These are phyloP conservation scores for Hypsopygia costalis DNA, from an alignment of 2,888 invertebrate species.

Conservation along the genomic window DNA sequence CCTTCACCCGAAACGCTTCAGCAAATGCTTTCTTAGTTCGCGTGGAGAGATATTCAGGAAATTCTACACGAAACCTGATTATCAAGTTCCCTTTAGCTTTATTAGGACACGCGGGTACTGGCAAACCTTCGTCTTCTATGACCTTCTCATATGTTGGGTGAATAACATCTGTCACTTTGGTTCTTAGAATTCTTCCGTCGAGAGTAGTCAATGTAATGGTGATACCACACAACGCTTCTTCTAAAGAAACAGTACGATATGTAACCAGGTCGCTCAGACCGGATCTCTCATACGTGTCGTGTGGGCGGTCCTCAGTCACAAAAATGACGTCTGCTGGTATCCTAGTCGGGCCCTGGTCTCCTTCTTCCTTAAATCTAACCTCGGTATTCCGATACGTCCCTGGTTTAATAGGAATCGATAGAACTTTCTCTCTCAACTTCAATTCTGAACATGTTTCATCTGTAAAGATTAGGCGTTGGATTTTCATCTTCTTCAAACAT, in stretches of 20 bases:
- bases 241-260: slow-evolving; percentile 79
- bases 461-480: slow-evolving; percentile 84
- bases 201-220: slow-evolving; percentile 84
- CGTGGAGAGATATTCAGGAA: slow-evolving; percentile 66
- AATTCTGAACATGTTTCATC: slow-evolving; percentile 82
- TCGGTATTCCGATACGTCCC: slow-evolving; percentile 87
- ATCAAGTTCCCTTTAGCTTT: slow-evolving; percentile 85
- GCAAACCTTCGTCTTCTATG: slow-evolving; percentile 87
- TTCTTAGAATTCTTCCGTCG: slow-evolving; percentile 84
- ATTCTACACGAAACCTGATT: slow-evolving; percentile 81
- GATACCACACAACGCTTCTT: slow-evolving; percentile 87
- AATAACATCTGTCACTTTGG: slow-evolving; percentile 87
- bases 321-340: slow-evolving; percentile 89
- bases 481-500: slow-evolving; percentile 91
- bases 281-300: slow-evolving; percentile 83
- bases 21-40: slow-evolving; percentile 62
- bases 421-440: slow-evolving; percentile 85
- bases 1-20: slow-evolving; percentile 53
- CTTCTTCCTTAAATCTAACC: slow-evolving; percentile 88
- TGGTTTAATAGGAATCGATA: slow-evolving; percentile 87
- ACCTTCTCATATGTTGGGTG: slow-evolving; percentile 85
- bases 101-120: slow-evolving; percentile 80
- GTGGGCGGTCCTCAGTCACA: slow-evolving; percentile 85
- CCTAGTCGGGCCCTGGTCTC: slow-evolving; percentile 87
- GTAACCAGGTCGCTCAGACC: slow-evolving; percentile 84